Conservation (phyloP, 2,797 vertebrate species). For the Heterohyrax brucei region DNA sequence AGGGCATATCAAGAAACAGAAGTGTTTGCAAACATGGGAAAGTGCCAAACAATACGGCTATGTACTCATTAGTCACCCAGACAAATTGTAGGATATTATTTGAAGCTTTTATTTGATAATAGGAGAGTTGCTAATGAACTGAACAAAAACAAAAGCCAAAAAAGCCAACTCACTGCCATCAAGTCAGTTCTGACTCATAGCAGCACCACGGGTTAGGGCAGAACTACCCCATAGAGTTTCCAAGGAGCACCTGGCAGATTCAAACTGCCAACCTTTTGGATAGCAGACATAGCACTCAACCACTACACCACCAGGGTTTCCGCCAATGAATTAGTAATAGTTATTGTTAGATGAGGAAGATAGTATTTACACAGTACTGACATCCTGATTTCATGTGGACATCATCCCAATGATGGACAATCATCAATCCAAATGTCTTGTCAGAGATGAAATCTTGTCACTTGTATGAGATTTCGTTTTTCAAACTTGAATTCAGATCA, state of each 20-base stretch:
- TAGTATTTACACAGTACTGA: background rate
- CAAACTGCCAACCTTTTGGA: too few species aligned
- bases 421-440: background rate
- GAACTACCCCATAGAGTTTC: too few species aligned
- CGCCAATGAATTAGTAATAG: conserved; percentile 12
- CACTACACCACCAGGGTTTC: too few species aligned
- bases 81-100: background rate
- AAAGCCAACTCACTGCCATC: too few species aligned
- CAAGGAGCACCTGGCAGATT: too few species aligned
- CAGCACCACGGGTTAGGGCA: too few species aligned
- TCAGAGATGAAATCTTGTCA: background rate
- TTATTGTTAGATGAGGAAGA: background rate
- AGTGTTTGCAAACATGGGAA: conserved; percentile 1
- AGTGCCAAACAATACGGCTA: background rate
- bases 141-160: too few species aligned
- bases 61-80: background rate
- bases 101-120: background rate
- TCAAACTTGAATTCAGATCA: conserved; percentile 27
- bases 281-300: too few species aligned
- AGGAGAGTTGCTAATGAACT: background rate
- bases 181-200: too few species aligned
- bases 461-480: conserved; percentile 4
- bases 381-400: background rate
- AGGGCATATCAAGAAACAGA: background rate
- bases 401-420: background rate